Evolutionary conservation across 2,797 vertebrate genomes (phyloP), one percentile per base, ranked within the genome.

Genomic region (Heterohyrax brucei): DNA sequence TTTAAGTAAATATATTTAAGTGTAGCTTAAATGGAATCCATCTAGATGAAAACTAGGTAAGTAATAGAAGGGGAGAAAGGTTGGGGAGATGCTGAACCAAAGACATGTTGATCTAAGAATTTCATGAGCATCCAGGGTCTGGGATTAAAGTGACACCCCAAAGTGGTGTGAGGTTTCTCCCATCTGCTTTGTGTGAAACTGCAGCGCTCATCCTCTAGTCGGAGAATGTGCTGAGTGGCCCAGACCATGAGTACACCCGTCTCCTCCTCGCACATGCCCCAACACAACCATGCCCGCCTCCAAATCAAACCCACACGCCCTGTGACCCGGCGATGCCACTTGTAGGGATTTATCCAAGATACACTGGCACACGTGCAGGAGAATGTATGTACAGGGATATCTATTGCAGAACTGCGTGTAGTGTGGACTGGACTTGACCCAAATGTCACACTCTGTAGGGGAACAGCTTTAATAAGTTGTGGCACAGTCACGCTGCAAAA

Each of bases 1-100:
- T 94, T 95, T 68, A 87, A 96, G 56, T 62, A 92, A 75, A 39
- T 46, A 10, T 72, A 39, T n/a, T 88, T 70, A 79, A 24, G 8
- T 16, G 46, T 56, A 56, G 62, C 66, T 89, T 80, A 72, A 75
- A 48, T 14, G 75, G 50, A 77, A 46, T 53, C 30, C 26, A 9
- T 90, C 26, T 64, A 48, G 73, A 24, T 68, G 26, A 66, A 78
- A 82, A 87, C 53, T 62, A 79, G 53, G 46, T 44, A 79, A 59
- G 44, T 44, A 70, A 87, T 73, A 84, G n/a, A 83, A 62, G 53
- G 6, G 76, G 30, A 48, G 18, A 28, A 19, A 77, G 44, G 14
- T 77, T 77, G 48, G 46, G 7, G 21, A 75, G 80, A 92, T 1
- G 4, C 72, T 53, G 50, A 59, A 1, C 61, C 78, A 78, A 80